A percentile compares a stretch with the other conserved stretches of the same genome.
Conservation (phyloP, 2,888 invertebrate genomes). For the Cosmia pyralina region DNA sequence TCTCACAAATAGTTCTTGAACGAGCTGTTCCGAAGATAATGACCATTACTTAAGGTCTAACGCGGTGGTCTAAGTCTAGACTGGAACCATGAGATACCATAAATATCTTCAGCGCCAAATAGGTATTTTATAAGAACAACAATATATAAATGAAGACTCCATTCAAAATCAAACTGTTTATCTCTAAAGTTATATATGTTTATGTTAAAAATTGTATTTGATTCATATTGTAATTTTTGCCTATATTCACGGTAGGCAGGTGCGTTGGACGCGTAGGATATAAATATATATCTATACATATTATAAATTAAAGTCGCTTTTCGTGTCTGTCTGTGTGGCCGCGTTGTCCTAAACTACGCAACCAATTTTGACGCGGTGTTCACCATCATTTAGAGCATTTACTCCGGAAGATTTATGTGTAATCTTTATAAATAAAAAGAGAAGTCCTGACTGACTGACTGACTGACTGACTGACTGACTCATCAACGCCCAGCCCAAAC, state of each 20-base stretch:
- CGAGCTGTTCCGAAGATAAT: background rate
- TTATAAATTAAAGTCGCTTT: background rate
- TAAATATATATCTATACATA: background rate
- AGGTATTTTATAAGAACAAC: slow-evolving; percentile 35
- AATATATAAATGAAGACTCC: slow-evolving; percentile 34
- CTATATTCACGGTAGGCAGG: slow-evolving; percentile 50
- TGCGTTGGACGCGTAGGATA: slow-evolving; percentile 53
- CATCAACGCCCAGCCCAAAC: too few species aligned
- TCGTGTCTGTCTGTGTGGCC: background rate
- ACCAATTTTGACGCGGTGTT: background rate
- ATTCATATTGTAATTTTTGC: slow-evolving; percentile 61
- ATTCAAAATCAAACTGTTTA: slow-evolving; percentile 50
- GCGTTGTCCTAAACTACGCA: background rate
- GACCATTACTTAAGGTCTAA: slow-evolving; percentile 3
- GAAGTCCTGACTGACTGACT: too few species aligned
- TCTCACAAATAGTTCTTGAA: background rate
- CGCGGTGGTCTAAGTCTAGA: slow-evolving; percentile 41
- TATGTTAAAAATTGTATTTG: slow-evolving; percentile 50
- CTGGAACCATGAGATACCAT: slow-evolving; percentile 25
- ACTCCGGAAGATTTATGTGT: too few species aligned
- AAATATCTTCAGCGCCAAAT: slow-evolving; percentile 38
- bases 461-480: too few species aligned
- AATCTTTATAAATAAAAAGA: too few species aligned
- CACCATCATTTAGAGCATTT: background rate
- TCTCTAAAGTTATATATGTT: slow-evolving; percentile 33